phyloP scores from a whole-genome alignment of 2,797 vertebrate genomes.

The Trachurus trachurus region DNA sequence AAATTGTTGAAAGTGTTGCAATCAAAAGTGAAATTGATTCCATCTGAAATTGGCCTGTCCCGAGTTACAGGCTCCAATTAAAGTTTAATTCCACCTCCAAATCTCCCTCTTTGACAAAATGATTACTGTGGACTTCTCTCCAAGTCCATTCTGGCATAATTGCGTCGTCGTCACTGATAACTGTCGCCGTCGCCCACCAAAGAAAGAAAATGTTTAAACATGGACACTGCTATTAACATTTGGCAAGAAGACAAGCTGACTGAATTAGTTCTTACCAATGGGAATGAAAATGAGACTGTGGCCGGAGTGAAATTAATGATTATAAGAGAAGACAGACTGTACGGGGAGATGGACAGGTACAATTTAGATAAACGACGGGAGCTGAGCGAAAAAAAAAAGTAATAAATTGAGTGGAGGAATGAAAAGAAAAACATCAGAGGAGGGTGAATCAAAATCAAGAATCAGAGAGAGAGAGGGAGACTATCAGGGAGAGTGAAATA shows the following conservation, averaged over 20 bases:
- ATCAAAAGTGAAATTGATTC: background rate
- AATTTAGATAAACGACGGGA: conserved; percentile 12
- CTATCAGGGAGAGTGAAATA: conserved; percentile 13
- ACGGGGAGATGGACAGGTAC: conserved; percentile 38
- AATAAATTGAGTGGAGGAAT: background rate
- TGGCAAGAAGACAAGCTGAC: conserved; percentile 42
- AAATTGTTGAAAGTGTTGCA: background rate
- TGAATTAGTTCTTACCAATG: conserved; percentile 51
- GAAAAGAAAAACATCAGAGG: background rate
- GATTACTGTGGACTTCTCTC: conserved; percentile 41
- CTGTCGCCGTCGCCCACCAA: conserved; percentile 44
- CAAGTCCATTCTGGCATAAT: conserved; percentile 46
- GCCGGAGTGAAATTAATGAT: conserved; percentile 39
- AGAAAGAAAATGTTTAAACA: conserved; percentile 55
- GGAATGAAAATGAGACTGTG: conserved; percentile 45
- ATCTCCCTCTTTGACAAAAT: conserved; percentile 28
- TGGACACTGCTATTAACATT: conserved; percentile 59
- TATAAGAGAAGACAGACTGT: conserved; percentile 6
- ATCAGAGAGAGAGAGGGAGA: background rate
- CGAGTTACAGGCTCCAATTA: conserved; percentile 45
- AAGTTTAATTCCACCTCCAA: conserved; percentile 45
- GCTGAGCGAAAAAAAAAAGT: background rate
- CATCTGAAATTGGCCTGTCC: background rate
- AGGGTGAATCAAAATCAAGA: conserved; percentile 1
- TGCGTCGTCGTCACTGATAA: conserved; percentile 49